Conservation (phyloP, 1,140 invertebrate genomes). For the Lutraria rhynchaena region DNA sequence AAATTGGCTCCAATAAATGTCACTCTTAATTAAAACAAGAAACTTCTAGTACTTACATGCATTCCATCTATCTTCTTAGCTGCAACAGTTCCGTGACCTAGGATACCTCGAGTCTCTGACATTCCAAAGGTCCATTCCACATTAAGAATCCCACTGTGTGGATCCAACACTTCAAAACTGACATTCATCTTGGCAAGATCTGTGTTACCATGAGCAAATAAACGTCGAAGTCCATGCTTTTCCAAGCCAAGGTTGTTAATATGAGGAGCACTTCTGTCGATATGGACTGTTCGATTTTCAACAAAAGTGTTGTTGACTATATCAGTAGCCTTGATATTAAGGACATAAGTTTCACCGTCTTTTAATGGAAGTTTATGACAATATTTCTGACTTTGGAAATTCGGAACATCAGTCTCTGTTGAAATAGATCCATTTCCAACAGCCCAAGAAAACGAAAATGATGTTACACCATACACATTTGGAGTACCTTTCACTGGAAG, state of each 20-base stretch:
- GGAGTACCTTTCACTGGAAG: slow-evolving; percentile 62
- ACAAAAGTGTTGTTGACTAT: slow-evolving; percentile 49
- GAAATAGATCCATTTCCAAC: background rate
- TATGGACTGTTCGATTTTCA: slow-evolving; percentile 55
- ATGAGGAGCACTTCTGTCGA: slow-evolving; percentile 61
- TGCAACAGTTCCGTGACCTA: background rate
- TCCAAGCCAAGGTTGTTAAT: slow-evolving; percentile 57
- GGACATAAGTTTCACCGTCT: slow-evolving; percentile 64
- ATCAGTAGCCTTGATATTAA: slow-evolving; percentile 59
- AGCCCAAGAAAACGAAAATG: slow-evolving; percentile 15
- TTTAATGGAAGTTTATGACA: slow-evolving; percentile 16
- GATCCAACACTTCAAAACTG: slow-evolving; percentile 63
- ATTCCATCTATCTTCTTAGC: background rate
- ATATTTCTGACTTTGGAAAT: slow-evolving; percentile 34
- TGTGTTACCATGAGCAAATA: slow-evolving; percentile 63
- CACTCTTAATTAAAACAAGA: too few relatives aligned
- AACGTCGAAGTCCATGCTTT: slow-evolving; percentile 46
- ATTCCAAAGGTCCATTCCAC: slow-evolving; percentile 57
- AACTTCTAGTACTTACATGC: too few relatives aligned
- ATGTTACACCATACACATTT: slow-evolving; percentile 64
- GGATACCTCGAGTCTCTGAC: background rate
- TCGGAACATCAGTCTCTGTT: background rate
- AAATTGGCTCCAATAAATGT: too few relatives aligned
- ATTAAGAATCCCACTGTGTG: slow-evolving; percentile 64
- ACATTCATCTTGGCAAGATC: slow-evolving; percentile 70